A percentile compares a stretch with the other conserved stretches of the same genome.
These are phyloP conservation scores for Cydia splendana DNA, from an alignment of 1,140 invertebrate species.

Conservation along the genomic window DNA sequence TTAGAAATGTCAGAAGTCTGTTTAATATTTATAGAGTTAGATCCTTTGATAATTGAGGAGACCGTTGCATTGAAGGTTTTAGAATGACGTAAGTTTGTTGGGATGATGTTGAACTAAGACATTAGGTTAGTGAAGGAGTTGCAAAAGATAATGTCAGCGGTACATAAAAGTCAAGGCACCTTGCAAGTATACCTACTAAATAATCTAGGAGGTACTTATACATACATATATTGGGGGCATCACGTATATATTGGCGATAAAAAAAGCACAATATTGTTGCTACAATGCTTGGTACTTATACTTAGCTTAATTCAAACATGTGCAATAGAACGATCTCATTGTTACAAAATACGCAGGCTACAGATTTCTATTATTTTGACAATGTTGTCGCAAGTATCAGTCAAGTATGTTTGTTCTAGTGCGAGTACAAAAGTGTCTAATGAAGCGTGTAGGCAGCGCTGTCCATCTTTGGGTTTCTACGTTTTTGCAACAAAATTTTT, in stretches of 20 bases:
- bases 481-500: not conserved
- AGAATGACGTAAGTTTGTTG: not conserved
- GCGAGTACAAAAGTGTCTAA: not conserved
- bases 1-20: constrained; percentile 1
- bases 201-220: not conserved
- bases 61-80: not conserved
- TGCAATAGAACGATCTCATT: too few relatives aligned
- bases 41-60: not conserved
- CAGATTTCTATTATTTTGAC: not conserved
- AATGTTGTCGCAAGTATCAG: not conserved
- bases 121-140: not conserved
- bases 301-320: not conserved
- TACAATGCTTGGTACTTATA: not conserved
- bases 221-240: not conserved
- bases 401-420: not conserved
- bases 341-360: not conserved
- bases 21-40: constrained; percentile 1
- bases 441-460: constrained; percentile 1
- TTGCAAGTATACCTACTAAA: not conserved
- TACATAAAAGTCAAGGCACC: not conserved
- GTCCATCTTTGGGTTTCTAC: constrained; percentile 9
- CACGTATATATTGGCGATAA: not conserved
- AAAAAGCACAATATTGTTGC: not conserved
- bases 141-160: not conserved
- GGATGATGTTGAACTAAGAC: not conserved